Conservation (phyloP, 2,797 vertebrate species). For the Lerista edwardsae region DNA sequence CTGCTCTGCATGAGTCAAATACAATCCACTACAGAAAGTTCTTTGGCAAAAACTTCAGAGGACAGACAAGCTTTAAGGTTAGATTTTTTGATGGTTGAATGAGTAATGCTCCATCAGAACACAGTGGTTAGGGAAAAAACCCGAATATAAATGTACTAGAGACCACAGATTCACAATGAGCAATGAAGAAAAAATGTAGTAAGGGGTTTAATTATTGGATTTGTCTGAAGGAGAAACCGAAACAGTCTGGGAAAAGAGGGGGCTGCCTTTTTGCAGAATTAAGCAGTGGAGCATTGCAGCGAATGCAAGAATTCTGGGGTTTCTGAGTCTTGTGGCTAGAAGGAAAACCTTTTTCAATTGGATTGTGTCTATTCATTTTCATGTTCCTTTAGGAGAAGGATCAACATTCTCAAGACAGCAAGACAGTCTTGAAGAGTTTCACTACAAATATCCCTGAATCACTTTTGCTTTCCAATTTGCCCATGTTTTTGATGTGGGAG, state of each 20-base stretch:
- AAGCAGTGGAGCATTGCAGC: background rate
- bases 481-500: background rate
- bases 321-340: background rate
- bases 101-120: slow-evolving; percentile 60
- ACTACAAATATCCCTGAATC: background rate
- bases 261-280: slow-evolving; percentile 44
- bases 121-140: slow-evolving; percentile 13
- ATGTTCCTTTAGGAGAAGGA: accelerated
- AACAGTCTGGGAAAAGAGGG: slow-evolving; percentile 61
- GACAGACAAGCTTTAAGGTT: background rate
- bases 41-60: background rate
- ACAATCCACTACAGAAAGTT: background rate
- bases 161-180: slow-evolving; percentile 51
- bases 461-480: background rate
- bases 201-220: slow-evolving; percentile 50
- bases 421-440: background rate
- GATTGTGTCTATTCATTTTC: background rate
- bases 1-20: slow-evolving; percentile 9
- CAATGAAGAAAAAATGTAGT: slow-evolving; percentile 66
- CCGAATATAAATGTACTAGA: slow-evolving; percentile 29
- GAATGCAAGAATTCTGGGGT: slow-evolving; percentile 5
- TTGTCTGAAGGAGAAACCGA: background rate
- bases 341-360: background rate
- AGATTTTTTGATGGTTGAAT: slow-evolving; percentile 23
- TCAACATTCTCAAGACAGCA: background rate